Evolutionary conservation across 2,888 invertebrate species (phyloP), one percentile per base, ranked within the genome.

Genomic region (Bimastos eiseni): DNA sequence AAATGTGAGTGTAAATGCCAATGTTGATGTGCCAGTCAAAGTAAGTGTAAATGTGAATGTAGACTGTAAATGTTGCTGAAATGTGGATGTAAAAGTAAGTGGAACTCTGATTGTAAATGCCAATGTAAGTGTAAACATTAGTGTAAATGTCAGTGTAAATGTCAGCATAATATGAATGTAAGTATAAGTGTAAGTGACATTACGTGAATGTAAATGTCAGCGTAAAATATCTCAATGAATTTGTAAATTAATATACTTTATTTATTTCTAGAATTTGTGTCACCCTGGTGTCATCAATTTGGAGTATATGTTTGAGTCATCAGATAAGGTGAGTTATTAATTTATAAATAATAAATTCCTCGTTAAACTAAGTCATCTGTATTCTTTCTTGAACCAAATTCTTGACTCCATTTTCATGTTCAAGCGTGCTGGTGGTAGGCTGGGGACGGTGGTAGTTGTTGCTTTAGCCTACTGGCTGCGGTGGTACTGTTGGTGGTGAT

Each of bases 231-330:
- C 30, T 8, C 8, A n/a, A n/a, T 70, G 49, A 49, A 49, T 49
- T 21, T 49, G 49, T 24, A 30, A 70, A 70, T 70, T 70, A n/a
- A 70, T 11, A n/a, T 70, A 13, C 0, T 88, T 24, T 83, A 15
- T 90, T 89, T 49, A 86, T 21, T 93, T 94, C 44, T 93, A 96
- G 95, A 95, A 95, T 93, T 94, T 96, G 70, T 94, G 95, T 88
- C 95, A 96, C 92, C 95, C 95, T 4, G 95, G 96, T 37, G 96
- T 96, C 1, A 99, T 99, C 0, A 98, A 98, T 96, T 96, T 99
- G 93, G 99, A 99, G 95, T 96, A 98, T 90, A 99, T 99, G 99
- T 98, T 99, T 95, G 99, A 99, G 96, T 99, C 99, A 0, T 97
- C 98, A 0, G 99, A 99, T 95, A 95, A 95, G 93, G 95, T 95